Percentiles rank a stretch among this genome's conserved stretches.
Conservation (phyloP, 2,113 vertebrate species). For the Oplegnathus fasciatus region DNA sequence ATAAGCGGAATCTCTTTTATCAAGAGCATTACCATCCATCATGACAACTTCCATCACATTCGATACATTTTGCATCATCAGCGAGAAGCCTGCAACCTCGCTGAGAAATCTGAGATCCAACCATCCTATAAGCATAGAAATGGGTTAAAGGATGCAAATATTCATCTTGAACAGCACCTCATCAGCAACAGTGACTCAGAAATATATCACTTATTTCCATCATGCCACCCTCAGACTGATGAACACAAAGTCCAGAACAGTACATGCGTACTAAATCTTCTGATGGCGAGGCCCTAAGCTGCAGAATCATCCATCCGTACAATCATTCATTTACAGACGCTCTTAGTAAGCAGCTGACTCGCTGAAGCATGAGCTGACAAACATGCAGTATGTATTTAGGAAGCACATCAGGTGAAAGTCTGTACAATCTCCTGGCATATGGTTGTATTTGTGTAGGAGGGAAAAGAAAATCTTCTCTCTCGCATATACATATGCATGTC, state of each 20-base stretch:
- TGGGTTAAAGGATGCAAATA: background rate
- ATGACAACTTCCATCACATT: background rate
- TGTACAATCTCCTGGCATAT: background rate
- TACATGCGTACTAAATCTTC: background rate
- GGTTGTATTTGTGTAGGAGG: background rate
- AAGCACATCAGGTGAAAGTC: constrained; percentile 12
- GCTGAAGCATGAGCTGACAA: constrained; percentile 15
- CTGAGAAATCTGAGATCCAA: background rate
- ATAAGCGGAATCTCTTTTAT: background rate
- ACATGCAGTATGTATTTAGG: background rate
- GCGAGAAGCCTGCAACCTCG: background rate
- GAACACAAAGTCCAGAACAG: background rate
- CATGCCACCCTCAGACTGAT: constrained; percentile 3
- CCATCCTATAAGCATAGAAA: background rate
- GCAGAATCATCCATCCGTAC: constrained; percentile 1
- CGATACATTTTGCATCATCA: background rate
- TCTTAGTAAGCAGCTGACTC: background rate
- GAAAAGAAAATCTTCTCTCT: background rate
- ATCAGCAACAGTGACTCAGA: background rate
- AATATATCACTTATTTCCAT: constrained; percentile 14
- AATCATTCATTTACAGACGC: constrained; percentile 3
- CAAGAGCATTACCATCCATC: background rate
- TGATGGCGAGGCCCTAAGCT: constrained; percentile 7
- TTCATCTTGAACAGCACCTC: background rate
- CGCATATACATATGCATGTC: background rate